A percentile compares a stretch with the other conserved stretches of the same genome.
phyloP scores from a whole-genome alignment of 2,888 invertebrate species.

The Lasioglossum figueresi region DNA sequence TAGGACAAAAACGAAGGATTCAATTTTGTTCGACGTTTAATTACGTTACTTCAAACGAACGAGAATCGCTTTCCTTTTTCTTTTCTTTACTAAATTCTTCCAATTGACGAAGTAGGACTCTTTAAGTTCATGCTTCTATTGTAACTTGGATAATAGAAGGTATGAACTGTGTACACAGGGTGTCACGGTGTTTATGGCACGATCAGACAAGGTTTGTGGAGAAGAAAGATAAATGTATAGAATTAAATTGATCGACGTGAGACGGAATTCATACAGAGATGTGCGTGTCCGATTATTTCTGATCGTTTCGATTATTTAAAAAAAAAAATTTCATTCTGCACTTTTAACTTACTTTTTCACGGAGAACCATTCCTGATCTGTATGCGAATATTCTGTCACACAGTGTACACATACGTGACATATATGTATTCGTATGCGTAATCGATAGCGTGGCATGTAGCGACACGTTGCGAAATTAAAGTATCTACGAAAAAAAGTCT shows the following conservation, averaged over 20 bases:
- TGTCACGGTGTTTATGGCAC: background rate
- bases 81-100: background rate
- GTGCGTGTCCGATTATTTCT: background rate
- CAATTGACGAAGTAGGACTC: background rate
- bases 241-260: background rate
- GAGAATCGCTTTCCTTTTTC: background rate
- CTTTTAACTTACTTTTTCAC: background rate
- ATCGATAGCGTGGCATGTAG: constrained; percentile 25
- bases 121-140: background rate
- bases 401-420: background rate
- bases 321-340: background rate
- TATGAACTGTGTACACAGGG: background rate
- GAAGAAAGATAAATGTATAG: background rate
- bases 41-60: background rate
- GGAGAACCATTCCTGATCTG: background rate
- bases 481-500: no score
- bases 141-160: background rate
- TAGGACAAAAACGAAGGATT: background rate
- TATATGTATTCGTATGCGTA: constrained; percentile 1
- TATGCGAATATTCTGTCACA: background rate
- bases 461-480: constrained; percentile 24
- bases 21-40: background rate
- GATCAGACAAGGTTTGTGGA: background rate
- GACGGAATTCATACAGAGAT: background rate
- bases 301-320: no score